Conservation (phyloP, 2,888 invertebrate genomes). For the Ceraclea dissimilis region DNA sequence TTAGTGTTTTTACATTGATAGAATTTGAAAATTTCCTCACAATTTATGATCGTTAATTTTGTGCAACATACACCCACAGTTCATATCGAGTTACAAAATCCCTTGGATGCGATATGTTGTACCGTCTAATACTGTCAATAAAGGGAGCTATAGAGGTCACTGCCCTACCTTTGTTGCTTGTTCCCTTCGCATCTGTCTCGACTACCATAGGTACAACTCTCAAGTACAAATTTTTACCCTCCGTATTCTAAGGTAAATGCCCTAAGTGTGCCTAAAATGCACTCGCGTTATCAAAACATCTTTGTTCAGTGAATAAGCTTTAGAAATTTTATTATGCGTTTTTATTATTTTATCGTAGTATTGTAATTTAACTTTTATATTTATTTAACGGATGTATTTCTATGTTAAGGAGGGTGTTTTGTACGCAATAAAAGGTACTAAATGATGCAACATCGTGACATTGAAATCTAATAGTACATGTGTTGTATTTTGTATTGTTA, state of each 20-base stretch:
- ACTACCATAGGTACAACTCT: conserved; percentile 2
- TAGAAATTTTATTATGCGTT: background rate
- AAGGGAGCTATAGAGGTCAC: conserved; percentile 20
- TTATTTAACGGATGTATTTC: too few species aligned
- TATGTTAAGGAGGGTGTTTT: too few species aligned
- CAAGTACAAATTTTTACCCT: background rate
- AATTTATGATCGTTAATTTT: background rate
- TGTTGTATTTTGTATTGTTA: background rate
- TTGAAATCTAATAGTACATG: too few species aligned
- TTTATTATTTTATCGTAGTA: too few species aligned
- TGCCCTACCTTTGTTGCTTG: conserved; percentile 8
- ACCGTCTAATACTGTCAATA: conserved; percentile 24
- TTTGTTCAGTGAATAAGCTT: conserved; percentile 5
- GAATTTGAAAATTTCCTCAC: too few species aligned
- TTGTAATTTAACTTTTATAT: too few species aligned
- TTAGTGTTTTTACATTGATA: background rate
- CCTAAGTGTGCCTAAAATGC: conserved; percentile 3
- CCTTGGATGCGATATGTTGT: background rate
- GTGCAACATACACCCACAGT: background rate
- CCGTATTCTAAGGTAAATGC: conserved; percentile 3
- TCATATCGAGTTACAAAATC: background rate
- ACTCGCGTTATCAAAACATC: conserved; percentile 6
- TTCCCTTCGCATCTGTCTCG: conserved; percentile 12
- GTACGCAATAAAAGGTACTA: too few species aligned
- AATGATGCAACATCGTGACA: too few species aligned